Evolutionary conservation across 1,140 invertebrate genomes (phyloP).

Genomic region (Drosophila bocki): DNA sequence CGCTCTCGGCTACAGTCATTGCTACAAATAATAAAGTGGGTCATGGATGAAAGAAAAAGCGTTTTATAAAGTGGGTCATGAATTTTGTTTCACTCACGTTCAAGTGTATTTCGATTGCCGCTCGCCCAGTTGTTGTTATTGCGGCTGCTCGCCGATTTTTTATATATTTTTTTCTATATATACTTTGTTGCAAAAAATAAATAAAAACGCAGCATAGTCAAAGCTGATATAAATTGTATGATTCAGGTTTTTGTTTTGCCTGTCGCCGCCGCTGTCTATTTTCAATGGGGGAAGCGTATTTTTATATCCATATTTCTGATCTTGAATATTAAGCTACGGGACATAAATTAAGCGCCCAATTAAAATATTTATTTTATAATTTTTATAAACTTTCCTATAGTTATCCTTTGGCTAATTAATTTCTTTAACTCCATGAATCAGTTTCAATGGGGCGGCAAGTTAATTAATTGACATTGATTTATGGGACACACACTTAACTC

Average conservation of each 20-base stretch:
- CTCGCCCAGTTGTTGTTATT: conserved; percentile 50
- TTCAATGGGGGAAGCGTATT: conserved; percentile 4
- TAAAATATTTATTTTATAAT: conserved; percentile 1
- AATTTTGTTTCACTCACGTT: conserved; percentile 85
- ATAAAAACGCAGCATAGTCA: conserved; percentile 28
- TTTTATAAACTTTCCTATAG: neutral
- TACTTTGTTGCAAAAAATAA: conserved; percentile 43
- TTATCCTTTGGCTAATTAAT: conserved; percentile 13
- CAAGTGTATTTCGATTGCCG: conserved; percentile 84
- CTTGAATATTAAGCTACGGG: conserved; percentile 15
- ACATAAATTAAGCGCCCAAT: conserved; percentile 17
- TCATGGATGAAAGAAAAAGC: conserved; percentile 85
- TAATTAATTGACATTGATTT: conserved; percentile 67
- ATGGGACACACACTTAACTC: conserved; percentile 46
- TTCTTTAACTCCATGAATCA: conserved; percentile 43
- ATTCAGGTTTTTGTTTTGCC: conserved; percentile 51
- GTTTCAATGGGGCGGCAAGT: conserved; percentile 47
- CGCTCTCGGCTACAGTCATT: conserved; percentile 60
- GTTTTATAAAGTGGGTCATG: conserved; percentile 84
- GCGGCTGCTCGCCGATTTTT: conserved; percentile 42
- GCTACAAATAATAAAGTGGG: conserved; percentile 83
- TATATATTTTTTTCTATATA: conserved; percentile 15
- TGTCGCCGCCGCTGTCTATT: conserved; percentile 15
- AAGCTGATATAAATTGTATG: conserved; percentile 52
- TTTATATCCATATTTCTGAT: conserved; percentile 27